Conservation (phyloP, 2,113 vertebrate genomes). For the Hippocampus guttulatus region DNA sequence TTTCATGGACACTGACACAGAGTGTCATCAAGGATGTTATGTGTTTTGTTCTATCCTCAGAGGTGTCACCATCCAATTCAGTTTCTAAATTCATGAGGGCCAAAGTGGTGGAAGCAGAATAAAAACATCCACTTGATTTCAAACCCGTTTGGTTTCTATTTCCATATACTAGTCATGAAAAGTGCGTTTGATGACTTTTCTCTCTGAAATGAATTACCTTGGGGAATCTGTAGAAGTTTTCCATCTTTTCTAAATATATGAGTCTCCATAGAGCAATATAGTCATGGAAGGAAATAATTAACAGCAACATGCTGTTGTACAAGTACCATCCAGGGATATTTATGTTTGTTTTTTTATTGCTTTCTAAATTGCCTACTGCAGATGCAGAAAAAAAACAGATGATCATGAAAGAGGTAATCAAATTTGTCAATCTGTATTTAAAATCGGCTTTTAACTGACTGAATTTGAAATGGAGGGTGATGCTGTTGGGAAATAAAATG, state of each 20-base stretch:
- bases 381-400: background rate
- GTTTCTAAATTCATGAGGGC: constrained; percentile 21
- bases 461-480: background rate
- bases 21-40: constrained; percentile 30
- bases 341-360: constrained; percentile 7
- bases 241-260: constrained; percentile 17
- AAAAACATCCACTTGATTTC: constrained; percentile 13
- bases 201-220: constrained; percentile 47
- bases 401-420: background rate
- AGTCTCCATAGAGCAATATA: constrained; percentile 25
- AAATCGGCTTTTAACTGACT: background rate
- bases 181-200: constrained; percentile 24
- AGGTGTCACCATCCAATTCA: constrained; percentile 25
- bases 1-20: constrained; percentile 38
- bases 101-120: constrained; percentile 8
- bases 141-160: constrained; percentile 1
- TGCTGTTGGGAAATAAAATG: background rate
- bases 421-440: background rate
- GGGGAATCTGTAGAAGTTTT: constrained; percentile 36
- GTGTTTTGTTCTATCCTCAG: constrained; percentile 22
- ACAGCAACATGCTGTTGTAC: constrained; percentile 27
- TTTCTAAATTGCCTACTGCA: constrained; percentile 11
- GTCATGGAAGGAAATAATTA: constrained; percentile 55
- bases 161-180: constrained; percentile 34
- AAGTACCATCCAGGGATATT: constrained; percentile 39